Evolutionary conservation across 2,113 vertebrate genomes (phyloP), one percentile per base, ranked within the genome.

Genomic region (Oncorhynchus tshawytscha): DNA sequence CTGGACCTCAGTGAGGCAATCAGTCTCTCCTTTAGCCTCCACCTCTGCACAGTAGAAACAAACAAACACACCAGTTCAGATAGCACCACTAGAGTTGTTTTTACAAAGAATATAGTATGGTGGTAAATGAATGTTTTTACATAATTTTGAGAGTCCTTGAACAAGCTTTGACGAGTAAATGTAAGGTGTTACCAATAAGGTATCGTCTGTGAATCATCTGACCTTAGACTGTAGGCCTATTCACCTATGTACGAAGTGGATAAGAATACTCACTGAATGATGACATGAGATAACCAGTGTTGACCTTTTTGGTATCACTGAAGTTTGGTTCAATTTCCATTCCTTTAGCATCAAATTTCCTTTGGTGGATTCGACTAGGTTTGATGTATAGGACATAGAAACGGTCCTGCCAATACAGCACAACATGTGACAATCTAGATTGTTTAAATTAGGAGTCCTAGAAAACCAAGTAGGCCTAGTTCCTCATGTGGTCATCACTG

Each of bases 241-340:
- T 54, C 51, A 54, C 16, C n/a, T n/a, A n/a, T 18, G 51, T 5
- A 54, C 5, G 3, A 16, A 54, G 12, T 54, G 16, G 16, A 54
- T 54, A 54, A 54, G 0, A 54, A 54, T 54, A 95, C 96, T 92
- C 91, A 96, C 96, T 95, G 93, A 94, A 96, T 48, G 96, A 97
- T 0, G 96, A 96, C 94, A 95, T 91, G 27, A 97, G 95, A 90
- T 91, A 94, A 81, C 96, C 96, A 0, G 95, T 96, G 91, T 95
- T 96, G 87, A 97, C 95, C 84, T 95, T 96, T 80, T 79, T 92
- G 78, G 93, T 95, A 71, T 94, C 90, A 9, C 94, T 95, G 88
- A 96, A 96, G 84, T 96, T 96, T 0, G 96, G 95, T 80, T 96
- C 96, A 0, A 95, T 88, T 84, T 97, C 96, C 5, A 93, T 93